Conservation (phyloP, 2,797 vertebrate species). For the Sphaeramia orbicularis region DNA sequence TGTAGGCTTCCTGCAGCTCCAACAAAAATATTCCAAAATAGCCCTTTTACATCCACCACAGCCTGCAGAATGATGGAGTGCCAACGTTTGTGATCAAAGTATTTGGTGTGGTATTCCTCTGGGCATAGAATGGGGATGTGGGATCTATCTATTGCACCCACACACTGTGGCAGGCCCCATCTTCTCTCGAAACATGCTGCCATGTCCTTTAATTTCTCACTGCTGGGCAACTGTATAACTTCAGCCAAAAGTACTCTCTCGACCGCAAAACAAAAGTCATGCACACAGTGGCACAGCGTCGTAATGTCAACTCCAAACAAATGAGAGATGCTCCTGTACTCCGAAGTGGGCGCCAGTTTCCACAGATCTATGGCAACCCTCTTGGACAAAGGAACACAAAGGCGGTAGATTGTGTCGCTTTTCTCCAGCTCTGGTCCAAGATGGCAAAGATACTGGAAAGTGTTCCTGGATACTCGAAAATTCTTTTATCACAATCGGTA, state of each 20-base stretch:
- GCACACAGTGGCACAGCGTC: background rate
- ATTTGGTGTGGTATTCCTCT: background rate
- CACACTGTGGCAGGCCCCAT: background rate
- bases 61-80: background rate
- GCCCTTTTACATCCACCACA: background rate
- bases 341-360: slow-evolving; percentile 3
- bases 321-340: background rate
- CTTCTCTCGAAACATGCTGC: background rate
- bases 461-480: no score
- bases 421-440: background rate
- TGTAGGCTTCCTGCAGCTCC: no score
- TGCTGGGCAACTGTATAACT: no score
- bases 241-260: no score
- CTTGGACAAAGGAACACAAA: background rate
- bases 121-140: background rate
- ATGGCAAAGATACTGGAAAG: no score
- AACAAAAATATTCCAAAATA: no score
- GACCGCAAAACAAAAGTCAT: background rate
- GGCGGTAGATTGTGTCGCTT: background rate
- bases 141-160: background rate
- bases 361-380: slow-evolving; percentile 3
- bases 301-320: slow-evolving; percentile 3
- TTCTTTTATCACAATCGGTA: no score
- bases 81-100: background rate
- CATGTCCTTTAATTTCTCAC: background rate